These are phyloP conservation scores for Phragmatobia fuliginosa DNA, from an alignment of 2,888 invertebrate genomes.

Conservation along the genomic window DNA sequence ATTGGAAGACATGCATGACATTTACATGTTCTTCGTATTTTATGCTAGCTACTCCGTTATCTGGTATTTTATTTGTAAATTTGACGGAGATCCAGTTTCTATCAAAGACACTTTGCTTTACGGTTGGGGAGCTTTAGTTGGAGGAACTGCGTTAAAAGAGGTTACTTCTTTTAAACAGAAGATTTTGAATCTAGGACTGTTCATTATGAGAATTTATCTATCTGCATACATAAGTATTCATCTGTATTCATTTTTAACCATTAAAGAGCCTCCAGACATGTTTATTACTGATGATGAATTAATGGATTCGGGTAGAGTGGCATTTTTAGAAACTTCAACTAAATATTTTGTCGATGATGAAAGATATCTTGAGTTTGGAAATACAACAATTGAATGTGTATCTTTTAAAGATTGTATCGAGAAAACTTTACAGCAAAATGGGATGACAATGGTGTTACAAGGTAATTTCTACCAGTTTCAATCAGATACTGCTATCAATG, in stretches of 20 bases:
- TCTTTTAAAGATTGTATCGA: slow-evolving; percentile 60
- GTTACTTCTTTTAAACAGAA: slow-evolving; percentile 68
- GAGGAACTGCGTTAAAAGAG: slow-evolving; percentile 60
- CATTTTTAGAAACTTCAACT: slow-evolving; percentile 53
- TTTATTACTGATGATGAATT: slow-evolving; percentile 65
- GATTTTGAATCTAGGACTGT: slow-evolving; percentile 65
- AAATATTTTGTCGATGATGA: slow-evolving; percentile 67
- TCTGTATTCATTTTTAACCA: slow-evolving; percentile 72
- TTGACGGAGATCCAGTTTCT: slow-evolving; percentile 56
- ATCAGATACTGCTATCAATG: slow-evolving; percentile 61
- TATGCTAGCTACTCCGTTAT: slow-evolving; percentile 62
- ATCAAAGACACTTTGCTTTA: slow-evolving; percentile 59
- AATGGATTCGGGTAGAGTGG: slow-evolving; percentile 59
- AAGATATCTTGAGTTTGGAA: slow-evolving; percentile 59
- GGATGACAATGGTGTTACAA: slow-evolving; percentile 64
- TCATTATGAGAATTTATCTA: slow-evolving; percentile 67
- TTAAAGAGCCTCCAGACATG: slow-evolving; percentile 63
- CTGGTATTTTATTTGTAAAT: slow-evolving; percentile 61
- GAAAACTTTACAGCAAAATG: slow-evolving; percentile 56
- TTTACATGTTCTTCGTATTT: slow-evolving; percentile 70
- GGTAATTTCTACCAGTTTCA: slow-evolving; percentile 62
- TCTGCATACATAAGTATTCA: slow-evolving; percentile 69
- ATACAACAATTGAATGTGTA: slow-evolving; percentile 60
- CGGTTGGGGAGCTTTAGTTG: slow-evolving; percentile 70
- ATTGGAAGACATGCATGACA: slow-evolving; percentile 57